Evolutionary conservation across 2,113 vertebrate species (phyloP).

Genomic region (Butastur rufipennis): DNA sequence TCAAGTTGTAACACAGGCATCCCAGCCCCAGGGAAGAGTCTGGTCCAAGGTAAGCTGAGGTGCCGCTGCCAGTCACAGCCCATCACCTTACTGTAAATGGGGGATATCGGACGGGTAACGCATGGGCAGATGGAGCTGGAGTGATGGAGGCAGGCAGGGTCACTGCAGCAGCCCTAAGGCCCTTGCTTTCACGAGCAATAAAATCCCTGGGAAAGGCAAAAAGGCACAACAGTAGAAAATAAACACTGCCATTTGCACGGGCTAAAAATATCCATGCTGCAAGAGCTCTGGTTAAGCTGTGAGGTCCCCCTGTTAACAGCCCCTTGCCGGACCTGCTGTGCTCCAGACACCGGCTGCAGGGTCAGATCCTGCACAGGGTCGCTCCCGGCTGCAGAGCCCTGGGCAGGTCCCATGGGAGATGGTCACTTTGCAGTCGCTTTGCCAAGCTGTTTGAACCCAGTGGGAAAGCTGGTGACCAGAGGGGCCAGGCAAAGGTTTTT

Average conservation of each 20-base stretch:
- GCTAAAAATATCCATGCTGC: not conserved
- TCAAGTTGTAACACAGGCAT: not conserved
- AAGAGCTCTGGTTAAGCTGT: not conserved
- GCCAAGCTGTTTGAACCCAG: not conserved
- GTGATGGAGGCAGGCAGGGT: not conserved
- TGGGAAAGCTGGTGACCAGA: not conserved
- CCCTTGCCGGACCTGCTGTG: not conserved
- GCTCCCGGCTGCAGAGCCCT: not conserved
- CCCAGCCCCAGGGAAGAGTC: not conserved
- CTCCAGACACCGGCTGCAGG: not conserved
- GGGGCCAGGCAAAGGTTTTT: not conserved
- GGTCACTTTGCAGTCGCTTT: not conserved
- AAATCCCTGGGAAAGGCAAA: not conserved
- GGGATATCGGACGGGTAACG: rapidly evolving
- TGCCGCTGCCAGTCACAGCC: not conserved
- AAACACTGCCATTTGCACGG: not conserved
- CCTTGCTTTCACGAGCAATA: not conserved
- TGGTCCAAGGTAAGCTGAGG: not conserved
- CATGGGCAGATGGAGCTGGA: not conserved
- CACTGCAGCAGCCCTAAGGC: not conserved
- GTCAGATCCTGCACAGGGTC: not conserved
- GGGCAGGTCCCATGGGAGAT: not conserved
- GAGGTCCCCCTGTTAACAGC: not conserved
- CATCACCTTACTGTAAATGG: not conserved
- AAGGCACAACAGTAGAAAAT: not conserved